Percentiles rank a stretch among this genome's conserved stretches.
Evolutionary conservation across 2,797 vertebrate genomes (phyloP).

Genomic region (Alosa sapidissima): DNA sequence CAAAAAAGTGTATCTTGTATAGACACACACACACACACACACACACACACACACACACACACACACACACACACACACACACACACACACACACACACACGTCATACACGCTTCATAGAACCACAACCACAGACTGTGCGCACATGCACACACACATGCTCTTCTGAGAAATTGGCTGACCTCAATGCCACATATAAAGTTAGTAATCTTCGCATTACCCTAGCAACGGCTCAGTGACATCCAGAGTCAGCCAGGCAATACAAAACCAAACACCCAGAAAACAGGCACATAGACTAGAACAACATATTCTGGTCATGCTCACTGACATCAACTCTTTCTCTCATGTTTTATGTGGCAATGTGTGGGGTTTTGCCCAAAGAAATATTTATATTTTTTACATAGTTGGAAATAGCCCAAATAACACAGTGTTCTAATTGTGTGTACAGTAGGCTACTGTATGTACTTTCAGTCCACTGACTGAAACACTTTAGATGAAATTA

Average conservation of each 20-base stretch:
- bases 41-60: neutral
- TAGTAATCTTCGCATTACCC: neutral
- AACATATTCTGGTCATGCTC: neutral
- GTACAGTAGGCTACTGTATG: too few relatives aligned
- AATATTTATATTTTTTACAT: too few relatives aligned
- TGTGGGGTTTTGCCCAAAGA: too few relatives aligned
- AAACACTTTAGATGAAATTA: too few relatives aligned
- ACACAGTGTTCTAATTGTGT: too few relatives aligned
- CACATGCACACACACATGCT: neutral
- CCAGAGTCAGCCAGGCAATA: neutral
- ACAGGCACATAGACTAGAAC: neutral
- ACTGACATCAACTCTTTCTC: neutral
- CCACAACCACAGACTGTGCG: too few relatives aligned
- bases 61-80: neutral
- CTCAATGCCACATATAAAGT: neutral
- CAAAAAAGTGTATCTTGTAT: neutral
- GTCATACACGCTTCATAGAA: neutral
- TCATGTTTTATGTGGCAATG: neutral
- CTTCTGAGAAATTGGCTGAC: neutral
- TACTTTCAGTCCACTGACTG: too few relatives aligned
- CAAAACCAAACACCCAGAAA: neutral
- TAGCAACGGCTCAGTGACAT: constrained; percentile 5
- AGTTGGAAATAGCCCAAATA: too few relatives aligned
- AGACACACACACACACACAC: neutral
- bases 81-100: neutral